Conservation (phyloP, 2,113 vertebrate genomes). For the Thunnus maccoyii region DNA sequence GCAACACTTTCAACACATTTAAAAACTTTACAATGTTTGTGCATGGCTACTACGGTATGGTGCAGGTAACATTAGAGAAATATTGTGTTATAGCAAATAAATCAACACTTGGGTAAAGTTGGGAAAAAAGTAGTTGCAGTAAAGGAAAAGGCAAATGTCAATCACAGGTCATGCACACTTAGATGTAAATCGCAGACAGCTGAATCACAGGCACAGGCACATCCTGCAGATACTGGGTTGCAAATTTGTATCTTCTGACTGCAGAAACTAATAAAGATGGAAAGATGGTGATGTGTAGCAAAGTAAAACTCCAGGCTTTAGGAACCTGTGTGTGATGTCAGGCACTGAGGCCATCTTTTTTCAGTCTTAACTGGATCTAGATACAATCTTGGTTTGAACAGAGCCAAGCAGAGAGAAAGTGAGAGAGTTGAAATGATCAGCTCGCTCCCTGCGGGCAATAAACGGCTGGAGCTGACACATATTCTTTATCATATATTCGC, state of each 20-base stretch:
- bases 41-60: too few species aligned
- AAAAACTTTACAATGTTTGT: too few species aligned
- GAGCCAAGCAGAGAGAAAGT: constrained; percentile 16
- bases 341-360: neutral
- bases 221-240: too few species aligned
- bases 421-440: constrained; percentile 96
- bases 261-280: neutral
- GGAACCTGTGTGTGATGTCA: constrained; percentile 3
- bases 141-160: too few species aligned
- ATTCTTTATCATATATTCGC: constrained; percentile 56
- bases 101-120: too few species aligned
- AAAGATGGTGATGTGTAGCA: neutral
- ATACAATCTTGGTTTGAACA: constrained; percentile 12
- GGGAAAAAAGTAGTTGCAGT: too few species aligned
- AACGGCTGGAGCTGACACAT: constrained; percentile 63
- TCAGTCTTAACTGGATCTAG: neutral
- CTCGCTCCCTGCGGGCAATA: constrained; percentile 88
- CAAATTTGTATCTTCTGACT: neutral
- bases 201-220: too few species aligned
- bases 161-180: too few species aligned
- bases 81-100: too few species aligned
- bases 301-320: neutral
- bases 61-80: too few species aligned
- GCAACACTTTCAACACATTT: too few species aligned
- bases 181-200: too few species aligned